Base-by-base conservation (phyloP, 64 coral and sea anemone species). In the Montipora capricornis region DNA sequence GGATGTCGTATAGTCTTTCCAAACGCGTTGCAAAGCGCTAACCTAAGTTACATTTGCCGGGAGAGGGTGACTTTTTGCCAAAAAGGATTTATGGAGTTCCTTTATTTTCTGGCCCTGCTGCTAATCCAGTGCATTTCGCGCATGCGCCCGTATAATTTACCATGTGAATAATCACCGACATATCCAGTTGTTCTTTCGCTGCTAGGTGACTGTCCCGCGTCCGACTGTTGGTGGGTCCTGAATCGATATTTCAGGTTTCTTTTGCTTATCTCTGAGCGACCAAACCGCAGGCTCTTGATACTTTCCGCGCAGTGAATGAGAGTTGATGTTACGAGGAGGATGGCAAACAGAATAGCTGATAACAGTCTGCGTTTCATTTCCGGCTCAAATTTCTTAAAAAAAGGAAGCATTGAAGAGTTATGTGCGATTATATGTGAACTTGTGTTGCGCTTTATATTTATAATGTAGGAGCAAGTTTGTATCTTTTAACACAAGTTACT, bases 341-440 rank as follows among this genome's bases (percentile, higher is more conserved):
- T 8, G 2, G 19, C 64, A 11, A 69, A 16, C 66, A 86, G 20
- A 12, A 71, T 10, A 67, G 12, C 62, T 17, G 17, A 49, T 12
- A 86, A 8, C 15, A 86, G 4, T 44, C 62, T 70, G 82, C 50
- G 20, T 17, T 71, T 86, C 82, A 86, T 86, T 49, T 49, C 50
- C 49, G 46, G 5, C 44, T 5, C 8, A 14, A 64, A 2, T 6
- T 47, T 71, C 2, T 5, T 71, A 86, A 22, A 69, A n/a, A 62
- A 66, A 6, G 2, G 59, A 44, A 11, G 11, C 53, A 57, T 57
- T 7, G 2, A 37, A 37, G 37, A 37, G 37, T 37, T 37, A 37
- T 37, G 37, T 37, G 37, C 37, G 37, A 37, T 37, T 37, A 37
- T 37, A 37, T 37, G 37, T 37, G 37, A 37, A 37, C 37, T 37